A percentile compares a stretch with the other conserved stretches of the same genome.
Conservation (phyloP, 1,140 invertebrate genomes). For the Popillia japonica region DNA sequence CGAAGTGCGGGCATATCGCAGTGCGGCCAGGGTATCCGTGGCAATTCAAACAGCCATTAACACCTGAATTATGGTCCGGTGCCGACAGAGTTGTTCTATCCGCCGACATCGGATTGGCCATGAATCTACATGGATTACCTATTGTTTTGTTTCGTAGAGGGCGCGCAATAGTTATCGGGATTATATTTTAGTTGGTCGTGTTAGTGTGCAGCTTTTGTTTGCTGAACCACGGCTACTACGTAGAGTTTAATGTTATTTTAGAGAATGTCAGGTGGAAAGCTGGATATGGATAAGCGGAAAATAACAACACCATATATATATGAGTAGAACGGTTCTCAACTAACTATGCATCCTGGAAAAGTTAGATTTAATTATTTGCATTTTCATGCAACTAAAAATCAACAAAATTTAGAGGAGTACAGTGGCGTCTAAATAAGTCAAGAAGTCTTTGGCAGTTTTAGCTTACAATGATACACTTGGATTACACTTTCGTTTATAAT, state of each 20-base stretch:
- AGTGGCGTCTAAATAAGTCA: no score
- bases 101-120: slow-evolving; percentile 51
- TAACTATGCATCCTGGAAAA: no score
- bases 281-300: not conserved
- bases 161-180: slow-evolving; percentile 33
- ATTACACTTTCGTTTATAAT: no score
- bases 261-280: not conserved
- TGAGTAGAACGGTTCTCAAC: no score
- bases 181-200: slow-evolving; percentile 27
- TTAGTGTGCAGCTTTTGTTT: slow-evolving; percentile 10
- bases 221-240: not conserved
- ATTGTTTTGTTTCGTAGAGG: slow-evolving; percentile 40
- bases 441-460: no score
- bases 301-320: not conserved
- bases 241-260: slow-evolving; percentile 16
- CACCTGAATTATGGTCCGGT: slow-evolving; percentile 54
- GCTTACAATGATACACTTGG: no score
- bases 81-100: slow-evolving; percentile 55
- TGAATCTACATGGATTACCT: slow-evolving; percentile 52
- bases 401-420: no score
- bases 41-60: slow-evolving; percentile 55
- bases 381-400: no score
- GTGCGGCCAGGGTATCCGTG: slow-evolving; percentile 50
- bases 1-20: slow-evolving; percentile 55
- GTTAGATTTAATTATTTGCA: no score